These are phyloP conservation scores for Poeciliopsis prolifica DNA, from an alignment of 2,113 vertebrate genomes.

Conservation along the genomic window DNA sequence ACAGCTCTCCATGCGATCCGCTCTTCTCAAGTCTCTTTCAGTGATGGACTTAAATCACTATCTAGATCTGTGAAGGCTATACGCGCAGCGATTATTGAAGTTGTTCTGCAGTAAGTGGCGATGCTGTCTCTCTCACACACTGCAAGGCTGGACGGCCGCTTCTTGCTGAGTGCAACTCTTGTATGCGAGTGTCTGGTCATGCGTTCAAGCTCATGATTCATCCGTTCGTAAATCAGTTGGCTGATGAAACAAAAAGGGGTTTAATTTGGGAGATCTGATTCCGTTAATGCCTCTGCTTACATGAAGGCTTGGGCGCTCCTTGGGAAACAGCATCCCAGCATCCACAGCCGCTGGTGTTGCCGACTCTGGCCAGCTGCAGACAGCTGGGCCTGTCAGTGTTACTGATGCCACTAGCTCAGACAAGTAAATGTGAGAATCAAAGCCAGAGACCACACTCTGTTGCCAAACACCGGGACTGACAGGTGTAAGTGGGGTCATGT, in stretches of 20 bases:
- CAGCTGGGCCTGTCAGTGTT: slow-evolving; percentile 44
- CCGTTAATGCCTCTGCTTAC: slow-evolving; percentile 10
- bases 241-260: slow-evolving; percentile 65
- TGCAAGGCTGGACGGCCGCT: slow-evolving; percentile 12
- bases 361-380: slow-evolving; percentile 36
- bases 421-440: slow-evolving; percentile 38
- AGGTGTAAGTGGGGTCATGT: slow-evolving; percentile 56
- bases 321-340: slow-evolving; percentile 59
- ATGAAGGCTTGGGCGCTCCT: slow-evolving; percentile 43
- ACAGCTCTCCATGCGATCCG: slow-evolving; percentile 23
- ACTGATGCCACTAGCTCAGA: slow-evolving; percentile 30
- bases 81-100: slow-evolving; percentile 34
- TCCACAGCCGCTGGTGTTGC: slow-evolving; percentile 31
- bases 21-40: slow-evolving; percentile 33
- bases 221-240: slow-evolving; percentile 35
- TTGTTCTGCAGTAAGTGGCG: slow-evolving; percentile 27
- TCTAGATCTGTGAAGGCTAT: slow-evolving; percentile 21
- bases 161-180: slow-evolving; percentile 28
- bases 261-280: slow-evolving; percentile 39
- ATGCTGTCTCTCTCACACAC: slow-evolving; percentile 22
- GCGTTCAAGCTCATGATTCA: slow-evolving; percentile 61
- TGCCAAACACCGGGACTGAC: slow-evolving; percentile 50
- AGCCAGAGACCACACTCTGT: slow-evolving; percentile 36
- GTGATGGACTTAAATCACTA: slow-evolving; percentile 38
- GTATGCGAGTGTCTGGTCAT: slow-evolving; percentile 23